Evolutionary conservation across 2,797 vertebrate genomes (phyloP), one percentile per base, ranked within the genome.

Genomic region (Sibirionetta formosa): DNA sequence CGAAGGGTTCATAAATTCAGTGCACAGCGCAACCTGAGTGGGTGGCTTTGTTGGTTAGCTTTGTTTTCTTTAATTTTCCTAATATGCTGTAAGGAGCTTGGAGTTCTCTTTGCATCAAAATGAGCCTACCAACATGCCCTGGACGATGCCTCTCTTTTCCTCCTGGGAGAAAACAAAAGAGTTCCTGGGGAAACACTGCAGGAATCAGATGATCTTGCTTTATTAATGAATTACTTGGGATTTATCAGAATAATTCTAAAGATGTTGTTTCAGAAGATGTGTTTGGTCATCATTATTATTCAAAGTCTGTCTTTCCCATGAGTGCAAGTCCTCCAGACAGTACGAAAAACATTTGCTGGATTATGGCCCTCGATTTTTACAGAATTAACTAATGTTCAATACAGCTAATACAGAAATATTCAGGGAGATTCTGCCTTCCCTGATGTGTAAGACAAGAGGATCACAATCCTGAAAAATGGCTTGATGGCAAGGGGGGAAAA

Each of bases 61-160:
- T 96, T 94, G 69, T 92, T 94, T 93, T 78, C 83, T 95, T 92
- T 91, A 92, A 88, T 97, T 96, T 95, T 94, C 87, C 61, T 95
- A 93, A 95, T 86, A 92, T 35, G 70, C 86, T 87, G 42, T 80
- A 91, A 94, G 80, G 77, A 92, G 80, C 48, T 95, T 80, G 73
- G 87, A 94, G 77, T 65, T 92, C 86, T 94, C 38, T 51, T 61
- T 76, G 83, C 66, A 94, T 92, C 79, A 56, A 57, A 94, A 94
- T 94, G 75, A 97, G 83, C 60, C 70, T 82, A 50, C 81, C 66
- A 35, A 24, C 86, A 70, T 16, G 40, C 63, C 64, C 57, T 66
- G 68, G 84, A 89, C 64, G 72, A 82, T 36, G 57, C 48, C 48
- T 84, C 29, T 87, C 51, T 82, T 80, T 90, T 85, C 72, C 84